phyloP scores from a whole-genome alignment of 2,113 vertebrate species.

The Daboia siamensis region DNA sequence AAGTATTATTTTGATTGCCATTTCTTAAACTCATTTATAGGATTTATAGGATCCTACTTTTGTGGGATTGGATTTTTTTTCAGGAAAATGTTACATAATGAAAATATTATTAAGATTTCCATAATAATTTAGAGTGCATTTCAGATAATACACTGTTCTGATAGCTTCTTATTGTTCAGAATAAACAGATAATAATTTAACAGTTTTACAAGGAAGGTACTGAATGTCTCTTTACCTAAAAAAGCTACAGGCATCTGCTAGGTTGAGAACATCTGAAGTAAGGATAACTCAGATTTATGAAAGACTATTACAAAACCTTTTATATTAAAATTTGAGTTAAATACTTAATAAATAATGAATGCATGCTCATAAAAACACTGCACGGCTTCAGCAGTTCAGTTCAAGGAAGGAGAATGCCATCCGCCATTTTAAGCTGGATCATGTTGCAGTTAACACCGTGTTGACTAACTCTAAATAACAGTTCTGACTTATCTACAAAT shows the following conservation, averaged over 20 bases:
- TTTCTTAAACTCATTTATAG: not conserved
- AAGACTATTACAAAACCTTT: not conserved
- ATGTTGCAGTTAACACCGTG: not conserved
- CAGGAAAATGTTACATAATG: not conserved
- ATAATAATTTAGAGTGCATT: not conserved
- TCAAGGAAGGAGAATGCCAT: not conserved
- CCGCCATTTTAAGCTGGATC: not conserved
- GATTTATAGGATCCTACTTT: not conserved
- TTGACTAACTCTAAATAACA: not conserved
- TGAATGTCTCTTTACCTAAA: not conserved
- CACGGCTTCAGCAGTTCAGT: not conserved
- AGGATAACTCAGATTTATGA: not conserved
- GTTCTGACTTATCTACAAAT: not conserved
- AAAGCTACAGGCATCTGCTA: not conserved
- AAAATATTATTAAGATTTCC: not conserved
- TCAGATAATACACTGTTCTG: no score
- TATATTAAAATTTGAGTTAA: not conserved
- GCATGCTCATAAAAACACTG: not conserved
- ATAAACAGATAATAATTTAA: not conserved
- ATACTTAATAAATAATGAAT: not conserved
- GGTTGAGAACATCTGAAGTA: not conserved
- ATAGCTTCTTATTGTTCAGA: not conserved
- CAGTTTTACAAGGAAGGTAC: not conserved
- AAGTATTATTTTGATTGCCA: not conserved
- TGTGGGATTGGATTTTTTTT: not conserved